These are phyloP conservation scores for Monopterus albus DNA, from an alignment of 2,113 vertebrate species.

Conservation along the genomic window DNA sequence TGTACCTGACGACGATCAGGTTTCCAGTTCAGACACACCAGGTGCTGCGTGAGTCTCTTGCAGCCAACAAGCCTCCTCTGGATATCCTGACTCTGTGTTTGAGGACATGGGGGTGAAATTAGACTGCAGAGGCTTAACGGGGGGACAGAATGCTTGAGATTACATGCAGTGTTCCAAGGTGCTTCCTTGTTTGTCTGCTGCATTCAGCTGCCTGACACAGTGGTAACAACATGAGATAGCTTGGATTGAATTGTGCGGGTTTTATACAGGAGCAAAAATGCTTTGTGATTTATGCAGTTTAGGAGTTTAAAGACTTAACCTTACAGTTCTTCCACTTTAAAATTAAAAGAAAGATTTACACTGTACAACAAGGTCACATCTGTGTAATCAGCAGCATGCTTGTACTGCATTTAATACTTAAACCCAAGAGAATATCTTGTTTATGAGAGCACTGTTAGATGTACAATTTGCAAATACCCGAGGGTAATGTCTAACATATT, in stretches of 20 bases:
- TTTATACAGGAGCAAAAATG: not conserved
- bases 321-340: not conserved
- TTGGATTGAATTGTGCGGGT: not conserved
- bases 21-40: constrained; percentile 67
- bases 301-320: not conserved
- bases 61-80: constrained; percentile 13
- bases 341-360: not conserved
- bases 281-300: not conserved
- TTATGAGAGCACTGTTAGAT: not conserved
- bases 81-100: not conserved
- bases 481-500: too few relatives aligned
- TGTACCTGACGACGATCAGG: constrained; percentile 74
- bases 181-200: not conserved
- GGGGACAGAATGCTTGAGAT: constrained; percentile 16
- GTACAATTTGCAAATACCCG: too few relatives aligned
- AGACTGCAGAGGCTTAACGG: constrained; percentile 22
- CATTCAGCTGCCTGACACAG: constrained; percentile 1
- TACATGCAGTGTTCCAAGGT: constrained; percentile 9
- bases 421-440: not conserved
- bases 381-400: not conserved
- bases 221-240: constrained; percentile 4
- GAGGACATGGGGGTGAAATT: constrained; percentile 6
- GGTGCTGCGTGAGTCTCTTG: constrained; percentile 37
- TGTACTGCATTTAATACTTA: not conserved
- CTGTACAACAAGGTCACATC: not conserved